Percentiles rank a stretch among this genome's conserved stretches.
Conservation (phyloP, 2,888 invertebrate species). For the Brassicogethes aeneus region DNA sequence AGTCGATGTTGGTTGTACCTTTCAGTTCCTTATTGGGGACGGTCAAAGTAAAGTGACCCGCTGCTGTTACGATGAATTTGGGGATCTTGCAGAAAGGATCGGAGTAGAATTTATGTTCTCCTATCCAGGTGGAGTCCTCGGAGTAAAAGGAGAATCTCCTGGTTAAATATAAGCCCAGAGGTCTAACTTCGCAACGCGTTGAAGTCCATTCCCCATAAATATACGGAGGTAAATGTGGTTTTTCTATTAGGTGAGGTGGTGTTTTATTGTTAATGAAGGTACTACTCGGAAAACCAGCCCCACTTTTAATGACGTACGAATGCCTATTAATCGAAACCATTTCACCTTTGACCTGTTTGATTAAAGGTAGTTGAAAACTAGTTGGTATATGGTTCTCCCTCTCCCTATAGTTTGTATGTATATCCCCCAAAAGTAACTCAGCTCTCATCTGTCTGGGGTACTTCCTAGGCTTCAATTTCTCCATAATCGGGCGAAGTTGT, state of each 20-base stretch:
- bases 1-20: slow-evolving; percentile 43
- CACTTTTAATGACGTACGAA: slow-evolving; percentile 27
- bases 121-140: slow-evolving; percentile 42
- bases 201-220: slow-evolving; percentile 51
- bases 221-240: slow-evolving; percentile 38
- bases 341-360: slow-evolving; percentile 30
- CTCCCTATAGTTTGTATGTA: slow-evolving; percentile 40
- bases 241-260: slow-evolving; percentile 44
- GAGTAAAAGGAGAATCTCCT: slow-evolving; percentile 40
- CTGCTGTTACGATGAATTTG: slow-evolving; percentile 45
- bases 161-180: slow-evolving; percentile 46
- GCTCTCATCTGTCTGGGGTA: slow-evolving; percentile 27
- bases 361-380: slow-evolving; percentile 46
- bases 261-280: slow-evolving; percentile 37
- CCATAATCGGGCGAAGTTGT: slow-evolving; percentile 36
- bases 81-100: slow-evolving; percentile 46
- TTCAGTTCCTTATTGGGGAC: slow-evolving; percentile 24
- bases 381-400: slow-evolving; percentile 44
- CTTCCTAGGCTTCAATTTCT: slow-evolving; percentile 17
- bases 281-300: slow-evolving; percentile 33
- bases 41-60: slow-evolving; percentile 40
- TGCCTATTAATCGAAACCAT: slow-evolving; percentile 24
- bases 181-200: slow-evolving; percentile 46
- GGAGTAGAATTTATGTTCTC: slow-evolving; percentile 46
- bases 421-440: slow-evolving; percentile 46